Conservation (phyloP, 2,888 invertebrate genomes). For the Macropis europaea region DNA sequence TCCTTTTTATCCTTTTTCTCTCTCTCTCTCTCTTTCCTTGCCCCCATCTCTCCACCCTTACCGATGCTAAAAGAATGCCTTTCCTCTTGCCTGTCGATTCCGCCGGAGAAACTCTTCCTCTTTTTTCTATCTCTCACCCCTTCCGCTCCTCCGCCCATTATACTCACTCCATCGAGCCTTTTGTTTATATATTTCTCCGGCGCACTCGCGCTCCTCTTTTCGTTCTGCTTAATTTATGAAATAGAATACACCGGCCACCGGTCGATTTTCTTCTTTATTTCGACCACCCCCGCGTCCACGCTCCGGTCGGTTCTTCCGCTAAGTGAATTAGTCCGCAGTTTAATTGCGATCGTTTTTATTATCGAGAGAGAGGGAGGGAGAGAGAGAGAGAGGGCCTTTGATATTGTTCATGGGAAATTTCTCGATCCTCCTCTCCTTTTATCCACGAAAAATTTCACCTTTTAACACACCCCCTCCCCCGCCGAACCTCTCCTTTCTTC, state of each 20-base stretch:
- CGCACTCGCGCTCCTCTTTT: not conserved
- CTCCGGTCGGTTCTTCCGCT: not conserved
- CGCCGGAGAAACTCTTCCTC: conserved; percentile 12
- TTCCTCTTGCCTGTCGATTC: conserved; percentile 33
- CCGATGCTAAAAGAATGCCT: conserved; percentile 32
- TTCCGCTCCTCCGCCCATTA: conserved; percentile 6
- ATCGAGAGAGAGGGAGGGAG: not conserved
- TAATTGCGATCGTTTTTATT: conserved; percentile 45
- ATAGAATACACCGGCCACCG: not conserved
- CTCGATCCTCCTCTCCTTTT: conserved; percentile 9
- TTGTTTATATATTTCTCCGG: conserved; percentile 31
- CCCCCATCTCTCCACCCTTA: not conserved
- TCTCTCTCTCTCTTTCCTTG: not conserved
- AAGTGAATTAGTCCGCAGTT: conserved; percentile 21
- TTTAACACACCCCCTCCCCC: conserved; percentile 6
- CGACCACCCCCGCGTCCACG: not conserved
- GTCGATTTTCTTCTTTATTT: not conserved
- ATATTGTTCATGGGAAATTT: conserved; percentile 43
- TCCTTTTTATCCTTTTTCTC: conserved; percentile 20
- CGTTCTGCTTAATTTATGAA: conserved; percentile 17
- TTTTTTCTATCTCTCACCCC: not conserved
- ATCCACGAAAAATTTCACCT: conserved; percentile 25
- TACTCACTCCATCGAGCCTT: conserved; percentile 32
- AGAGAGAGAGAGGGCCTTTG: not conserved
- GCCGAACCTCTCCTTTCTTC: not conserved